These are phyloP conservation scores for Glossosoma conforme DNA, from an alignment of 1,140 invertebrate genomes.

Conservation along the genomic window DNA sequence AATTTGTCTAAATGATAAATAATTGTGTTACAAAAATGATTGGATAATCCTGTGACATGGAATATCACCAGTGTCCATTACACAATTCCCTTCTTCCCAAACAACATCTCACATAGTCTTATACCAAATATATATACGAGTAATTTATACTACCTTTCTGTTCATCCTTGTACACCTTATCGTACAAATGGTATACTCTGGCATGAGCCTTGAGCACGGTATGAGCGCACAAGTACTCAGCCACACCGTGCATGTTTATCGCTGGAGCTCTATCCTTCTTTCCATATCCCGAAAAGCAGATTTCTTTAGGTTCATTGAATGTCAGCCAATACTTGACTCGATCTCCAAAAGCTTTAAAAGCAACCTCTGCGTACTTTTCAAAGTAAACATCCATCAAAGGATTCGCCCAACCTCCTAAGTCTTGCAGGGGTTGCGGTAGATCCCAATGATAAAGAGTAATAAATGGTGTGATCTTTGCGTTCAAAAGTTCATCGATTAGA, in stretches of 20 bases:
- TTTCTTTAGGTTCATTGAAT: constrained; percentile 45
- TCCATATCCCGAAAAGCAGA: constrained; percentile 39
- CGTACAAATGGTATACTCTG: constrained; percentile 59
- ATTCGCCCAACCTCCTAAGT: constrained; percentile 42
- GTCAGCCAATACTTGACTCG: constrained; percentile 46
- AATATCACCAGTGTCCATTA: too few species aligned
- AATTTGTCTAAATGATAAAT: too few species aligned
- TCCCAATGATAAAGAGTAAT: constrained; percentile 46
- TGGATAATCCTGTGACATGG: too few species aligned
- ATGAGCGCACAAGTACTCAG: constrained; percentile 56
- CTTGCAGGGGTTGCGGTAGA: constrained; percentile 41
- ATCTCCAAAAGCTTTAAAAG: constrained; percentile 45
- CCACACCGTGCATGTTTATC: constrained; percentile 49
- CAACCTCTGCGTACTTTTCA: constrained; percentile 42
- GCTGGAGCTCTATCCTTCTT: constrained; percentile 40
- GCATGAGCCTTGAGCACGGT: constrained; percentile 59
- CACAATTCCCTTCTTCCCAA: too few species aligned
- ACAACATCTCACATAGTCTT: too few species aligned
- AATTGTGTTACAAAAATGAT: too few species aligned
- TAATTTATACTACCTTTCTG: constrained; percentile 51
- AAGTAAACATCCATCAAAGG: constrained; percentile 44
- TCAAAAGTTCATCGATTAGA: constrained; percentile 52
- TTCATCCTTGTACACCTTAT: constrained; percentile 52
- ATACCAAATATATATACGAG: too few species aligned
- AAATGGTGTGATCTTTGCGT: constrained; percentile 51